Evolutionary conservation across 2,797 vertebrate species (phyloP).

Genomic region (Hemitrygon akajei): DNA sequence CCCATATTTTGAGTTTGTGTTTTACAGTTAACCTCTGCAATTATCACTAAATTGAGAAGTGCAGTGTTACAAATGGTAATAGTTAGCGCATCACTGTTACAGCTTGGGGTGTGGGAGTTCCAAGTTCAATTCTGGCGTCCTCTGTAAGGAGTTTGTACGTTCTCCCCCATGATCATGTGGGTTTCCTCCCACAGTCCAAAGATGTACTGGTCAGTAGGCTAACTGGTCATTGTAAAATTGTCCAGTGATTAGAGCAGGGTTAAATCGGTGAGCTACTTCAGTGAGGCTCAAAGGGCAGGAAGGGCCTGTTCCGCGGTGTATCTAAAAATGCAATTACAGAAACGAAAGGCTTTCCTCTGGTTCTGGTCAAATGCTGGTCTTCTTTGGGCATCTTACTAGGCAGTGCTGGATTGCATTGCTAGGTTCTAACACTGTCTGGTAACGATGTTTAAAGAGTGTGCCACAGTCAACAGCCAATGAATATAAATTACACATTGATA

Average conservation of each 20-base stretch:
- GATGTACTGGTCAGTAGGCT: too few species aligned
- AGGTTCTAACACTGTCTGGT: slow-evolving; percentile 99
- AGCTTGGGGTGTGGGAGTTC: too few species aligned
- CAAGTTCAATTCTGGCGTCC: too few species aligned
- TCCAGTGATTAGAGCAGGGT: too few species aligned
- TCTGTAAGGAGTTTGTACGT: too few species aligned
- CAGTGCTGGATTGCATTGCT: slow-evolving; percentile 93
- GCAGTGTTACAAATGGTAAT: background rate
- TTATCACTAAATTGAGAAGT: background rate
- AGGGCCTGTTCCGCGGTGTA: too few species aligned
- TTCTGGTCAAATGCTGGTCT: slow-evolving; percentile 53
- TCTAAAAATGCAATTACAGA: background rate
- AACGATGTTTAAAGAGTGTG: slow-evolving; percentile 97
- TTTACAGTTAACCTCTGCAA: background rate
- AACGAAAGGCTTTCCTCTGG: background rate
- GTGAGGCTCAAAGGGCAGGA: too few species aligned
- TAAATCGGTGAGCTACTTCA: too few species aligned
- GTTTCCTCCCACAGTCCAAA: too few species aligned
- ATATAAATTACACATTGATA: background rate
- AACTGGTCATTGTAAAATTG: too few species aligned
- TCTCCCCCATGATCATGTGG: too few species aligned
- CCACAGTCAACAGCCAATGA: slow-evolving; percentile 44
- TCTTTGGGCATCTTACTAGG: slow-evolving; percentile 95
- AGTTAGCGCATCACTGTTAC: too few species aligned
- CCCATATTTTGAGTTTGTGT: background rate